A percentile compares a stretch with the other conserved stretches of the same genome.
Evolutionary conservation across 2,888 invertebrate genomes (phyloP).

Genomic region (Hydriomena furcata): DNA sequence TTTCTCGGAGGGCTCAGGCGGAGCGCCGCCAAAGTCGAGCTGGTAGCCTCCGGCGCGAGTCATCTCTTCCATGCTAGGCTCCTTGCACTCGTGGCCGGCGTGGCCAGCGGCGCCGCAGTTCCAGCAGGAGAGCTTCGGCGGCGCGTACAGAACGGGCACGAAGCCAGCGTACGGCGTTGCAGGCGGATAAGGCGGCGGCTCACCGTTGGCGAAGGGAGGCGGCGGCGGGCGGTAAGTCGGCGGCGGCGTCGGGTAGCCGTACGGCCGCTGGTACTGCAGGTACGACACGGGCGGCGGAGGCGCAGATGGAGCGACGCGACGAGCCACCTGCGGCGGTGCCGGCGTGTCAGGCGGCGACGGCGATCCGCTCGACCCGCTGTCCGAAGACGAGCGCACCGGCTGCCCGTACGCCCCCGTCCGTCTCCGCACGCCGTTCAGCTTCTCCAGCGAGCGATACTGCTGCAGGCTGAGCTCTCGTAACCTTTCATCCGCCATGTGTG

Average conservation of each 20-base stretch:
- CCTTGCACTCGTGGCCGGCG: slow-evolving; percentile 93
- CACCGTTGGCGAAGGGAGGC: slow-evolving; percentile 75
- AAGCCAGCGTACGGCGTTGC: slow-evolving; percentile 71
- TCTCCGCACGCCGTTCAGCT: slow-evolving; percentile 82
- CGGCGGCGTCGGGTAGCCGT: slow-evolving; percentile 69
- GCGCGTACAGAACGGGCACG: slow-evolving; percentile 82
- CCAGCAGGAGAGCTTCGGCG: slow-evolving; percentile 91
- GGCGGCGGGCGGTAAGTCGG: slow-evolving; percentile 71
- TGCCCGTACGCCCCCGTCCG: slow-evolving; percentile 61
- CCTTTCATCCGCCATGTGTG: slow-evolving; percentile 84
- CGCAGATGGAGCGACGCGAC: slow-evolving; percentile 55
- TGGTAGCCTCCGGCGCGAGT: slow-evolving; percentile 89
- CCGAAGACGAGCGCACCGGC: slow-evolving; percentile 64
- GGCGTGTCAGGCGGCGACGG: slow-evolving; percentile 73
- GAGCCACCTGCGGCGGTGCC: slow-evolving; percentile 54
- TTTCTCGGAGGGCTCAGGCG: slow-evolving; percentile 71
- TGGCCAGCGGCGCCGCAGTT: slow-evolving; percentile 96
- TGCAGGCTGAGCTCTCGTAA: slow-evolving; percentile 83
- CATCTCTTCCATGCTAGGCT: slow-evolving; percentile 96
- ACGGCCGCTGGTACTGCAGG: slow-evolving; percentile 67
- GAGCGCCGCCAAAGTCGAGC: slow-evolving; percentile 85
- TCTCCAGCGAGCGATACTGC: slow-evolving; percentile 83
- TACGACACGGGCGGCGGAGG: slow-evolving; percentile 58
- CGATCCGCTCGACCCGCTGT: slow-evolving; percentile 72
- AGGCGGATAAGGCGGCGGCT: slow-evolving; percentile 72